Base-by-base conservation (phyloP, 2,888 invertebrate species). In the Magallana nippona region DNA sequence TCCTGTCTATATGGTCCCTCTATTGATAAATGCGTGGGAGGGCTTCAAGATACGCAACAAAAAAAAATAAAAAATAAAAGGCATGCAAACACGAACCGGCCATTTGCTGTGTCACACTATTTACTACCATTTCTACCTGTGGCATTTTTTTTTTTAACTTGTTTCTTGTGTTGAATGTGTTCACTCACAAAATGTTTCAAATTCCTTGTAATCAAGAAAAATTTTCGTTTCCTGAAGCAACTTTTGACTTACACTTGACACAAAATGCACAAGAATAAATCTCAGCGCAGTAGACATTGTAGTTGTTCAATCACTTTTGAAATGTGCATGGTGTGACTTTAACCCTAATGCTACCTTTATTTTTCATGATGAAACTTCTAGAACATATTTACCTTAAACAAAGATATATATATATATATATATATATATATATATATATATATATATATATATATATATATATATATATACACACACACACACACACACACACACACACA, bases 21-120 rank as follows among this genome's bases (percentile, higher is more conserved):
- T 15, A 71, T 11, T 71, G 71, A 27, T 22, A 71, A 71, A 71
- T 27, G 71, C 71, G 71, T 71, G 71, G 71, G 71, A 71, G 71
- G 27, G 27, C 71, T 15, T 32, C 13, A 71, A 15, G 15, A 71
- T 71, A 27, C 3, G 27, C 71, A 71, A 15, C 11, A 32, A 27
- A 44, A 32, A 44, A 44, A 44, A n/a, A n/a, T n/a, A n/a, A 44
- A 44, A 8, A 44, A 44, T 44, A 44, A 44, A 71, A 71, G 22
- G 27, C 32, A 15, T 71, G 71, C 15, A 8, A 60, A 60, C 60
- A 60, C 17, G 17, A 60, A n/a, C 17, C 15, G n/a, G n/a, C 60
- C 60, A 60, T 60, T 60, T 60, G 19, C 2, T 22, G 27, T 71
- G 27, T 27, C 71, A 71, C 71, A 71, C 71, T 27, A 71, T 71